Evolutionary conservation across 2,797 vertebrate genomes (phyloP), one percentile per base, ranked within the genome.

Genomic region (Otolemur crassicaudatus): DNA sequence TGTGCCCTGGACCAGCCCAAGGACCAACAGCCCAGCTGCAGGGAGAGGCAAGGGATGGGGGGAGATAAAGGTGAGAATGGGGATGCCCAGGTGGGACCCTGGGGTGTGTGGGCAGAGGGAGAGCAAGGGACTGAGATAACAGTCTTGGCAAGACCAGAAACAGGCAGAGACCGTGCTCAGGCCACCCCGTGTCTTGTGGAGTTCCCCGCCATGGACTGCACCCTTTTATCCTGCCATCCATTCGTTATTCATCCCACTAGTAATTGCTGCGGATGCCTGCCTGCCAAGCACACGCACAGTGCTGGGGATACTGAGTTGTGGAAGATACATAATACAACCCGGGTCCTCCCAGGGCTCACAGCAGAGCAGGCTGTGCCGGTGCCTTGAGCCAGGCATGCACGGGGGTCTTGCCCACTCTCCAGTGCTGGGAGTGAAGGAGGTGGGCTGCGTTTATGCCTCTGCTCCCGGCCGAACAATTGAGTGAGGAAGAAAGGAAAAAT

Each of bases 401-500:
- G 3, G 2, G 27, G 27, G 3, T 29, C 61, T 61, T 13, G 60
- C 27, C 37, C 9, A 5, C 17, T 10, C 27, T 43, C 34, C 22
- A 5, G 61, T 40, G 3, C 5, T 37, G 49, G 86, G 16, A 49
- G 49, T 19, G 20, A 61, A 61, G 43, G 14, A 80, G 53, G 29
- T 12, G 1, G 14, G 20, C 53, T 3, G 7, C 43, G 12, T 79
- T 27, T 10, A 9, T 70, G 85, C 11, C 69, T 87, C 79, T 89
- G 87, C 80, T 49, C 37, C 25, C 17, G 93, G 60, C 88, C 91
- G 94, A 49, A 80, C 37, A 60, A 20, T 7, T 12, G 40, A 87
- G 43, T 10, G 2, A 91, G 72, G 67, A 93, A 46, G 56, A 87
- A 89, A 97, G 79, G 17, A 60, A 92, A 92, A 90, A 46, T 31